Evolutionary conservation across 2,797 vertebrate species (phyloP), one percentile per base, ranked within the genome.

Genomic region (Tangara arthus): DNA sequence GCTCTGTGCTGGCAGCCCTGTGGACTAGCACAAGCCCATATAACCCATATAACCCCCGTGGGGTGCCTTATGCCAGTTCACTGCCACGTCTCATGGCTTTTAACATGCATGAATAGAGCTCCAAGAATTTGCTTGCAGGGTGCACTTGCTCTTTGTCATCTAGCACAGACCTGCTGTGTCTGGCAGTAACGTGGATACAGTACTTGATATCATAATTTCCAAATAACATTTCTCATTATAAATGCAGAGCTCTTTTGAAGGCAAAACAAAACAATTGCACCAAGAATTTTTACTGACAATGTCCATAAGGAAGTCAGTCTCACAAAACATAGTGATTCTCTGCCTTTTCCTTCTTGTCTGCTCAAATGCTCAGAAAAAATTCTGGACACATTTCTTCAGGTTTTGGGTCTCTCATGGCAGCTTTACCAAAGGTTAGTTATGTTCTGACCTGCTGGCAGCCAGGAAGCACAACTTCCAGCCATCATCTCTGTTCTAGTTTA

Each of bases 141-240:
- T 76, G 70, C 55, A 61, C 91, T 94, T 80, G 53, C 61, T 92
- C 69, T 91, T 81, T 94, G 93, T 73, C 52, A 88, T 93, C 60
- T n/a, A 78, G 76, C 63, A 79, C 50, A 75, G 69, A 91, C 80
- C 72, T 90, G 87, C 93, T 91, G 85, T 65, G 85, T 39, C 61
- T 91, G 73, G 85, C 90, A 93, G 46, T 59, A 88, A 82, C 2
- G 5, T 41, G 69, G 61, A 69, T 94, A 91, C 77, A 93, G 72
- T 39, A 69, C 47, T 81, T 93, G 78, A 76, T 65, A 90, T 84
- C 69, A 81, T 86, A 72, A 94, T 94, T 95, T 95, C 55, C 73
- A 93, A 95, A 72, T 0, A 78, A 32, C 42, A 63, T 49, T 83
- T 57, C 72, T 85, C 53, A 70, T 82, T 87, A 82, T 59, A 85